Base-by-base conservation (phyloP, 2,797 vertebrate genomes). In the Leucoraja ocellata region DNA sequence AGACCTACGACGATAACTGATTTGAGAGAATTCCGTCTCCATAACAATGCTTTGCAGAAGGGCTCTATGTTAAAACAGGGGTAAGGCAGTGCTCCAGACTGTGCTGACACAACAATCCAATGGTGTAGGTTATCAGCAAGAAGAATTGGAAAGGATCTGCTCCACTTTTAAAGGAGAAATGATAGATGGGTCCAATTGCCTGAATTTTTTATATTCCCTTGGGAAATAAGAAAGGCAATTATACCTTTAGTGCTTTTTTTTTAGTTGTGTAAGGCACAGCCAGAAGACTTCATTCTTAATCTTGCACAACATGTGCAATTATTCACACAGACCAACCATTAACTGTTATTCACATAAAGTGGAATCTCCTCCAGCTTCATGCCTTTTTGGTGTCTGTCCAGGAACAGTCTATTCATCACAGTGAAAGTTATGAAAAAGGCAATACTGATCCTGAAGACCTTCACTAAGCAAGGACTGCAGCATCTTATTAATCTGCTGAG, bases 171-270 rank as follows among this genome's bases (percentile, higher is more conserved):
- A 61, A 54, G 81, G 81, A 84, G 23, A 84, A 25, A 54, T 84
- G 81, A 84, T 61, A 58, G 81, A 84, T 28, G 46, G 54, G 9
- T 84, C 81, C 81, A 61, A 84, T 61, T 84, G 81, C 81, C 81
- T 84, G 54, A 84, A 79, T 39, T 84, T 84, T 58, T 84, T n/a
- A 54, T 54, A 54, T 4, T 54, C 80, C 11, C 46, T 84, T 28
- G 23, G 81, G 81, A 84, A 84, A 84, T 61, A 61, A 84, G 81
- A 84, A 84, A 84, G 81, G 81, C 25, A 84, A 58, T 83, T 83
- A 83, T 58, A 58, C 46, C 80, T 83, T 58, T 54, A 58, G 54
- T 74, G 13, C 61, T 84, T 54, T 84, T 84, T n/a, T 84, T 84
- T 84, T 84, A 61, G 81, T 61, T 25, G 25, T 84, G 54, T 84